phyloP scores from a whole-genome alignment of 2,888 invertebrate genomes.

The Nycteola revayana region DNA sequence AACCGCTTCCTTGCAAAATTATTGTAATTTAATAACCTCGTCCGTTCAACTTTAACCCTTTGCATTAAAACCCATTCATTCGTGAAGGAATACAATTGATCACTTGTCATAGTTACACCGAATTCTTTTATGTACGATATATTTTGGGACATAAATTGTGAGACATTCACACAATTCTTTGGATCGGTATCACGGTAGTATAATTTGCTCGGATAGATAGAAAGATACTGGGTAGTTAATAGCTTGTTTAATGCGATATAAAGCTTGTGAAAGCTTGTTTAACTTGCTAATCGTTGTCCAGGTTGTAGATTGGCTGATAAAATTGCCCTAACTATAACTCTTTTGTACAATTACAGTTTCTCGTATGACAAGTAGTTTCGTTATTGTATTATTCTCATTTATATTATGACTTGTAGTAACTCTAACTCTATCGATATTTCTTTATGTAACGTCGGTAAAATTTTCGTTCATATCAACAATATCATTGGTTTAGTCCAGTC shows the following conservation, averaged over 20 bases:
- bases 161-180: conserved; percentile 30
- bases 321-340: no score
- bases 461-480: no score
- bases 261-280: conserved; percentile 53
- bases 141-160: conserved; percentile 56
- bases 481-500: no score
- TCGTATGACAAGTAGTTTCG: no score
- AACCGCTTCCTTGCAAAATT: conserved; percentile 48
- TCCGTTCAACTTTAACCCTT: conserved; percentile 33
- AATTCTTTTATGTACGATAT: conserved; percentile 51
- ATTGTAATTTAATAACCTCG: conserved; percentile 76
- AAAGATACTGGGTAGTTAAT: conserved; percentile 41
- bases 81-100: conserved; percentile 69
- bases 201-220: conserved; percentile 41
- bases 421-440: no score
- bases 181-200: conserved; percentile 61
- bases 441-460: no score
- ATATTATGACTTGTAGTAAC: no score
- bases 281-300: conserved; percentile 70
- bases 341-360: no score
- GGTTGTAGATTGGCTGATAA: conserved; percentile 68
- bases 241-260: conserved; percentile 73
- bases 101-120: conserved; percentile 59
- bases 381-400: no score
- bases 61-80: conserved; percentile 57